Percentiles rank a stretch among this genome's conserved stretches.
These are phyloP conservation scores for Pyrocephalus nanus DNA, from an alignment of 2,797 vertebrate species.

Conservation along the genomic window DNA sequence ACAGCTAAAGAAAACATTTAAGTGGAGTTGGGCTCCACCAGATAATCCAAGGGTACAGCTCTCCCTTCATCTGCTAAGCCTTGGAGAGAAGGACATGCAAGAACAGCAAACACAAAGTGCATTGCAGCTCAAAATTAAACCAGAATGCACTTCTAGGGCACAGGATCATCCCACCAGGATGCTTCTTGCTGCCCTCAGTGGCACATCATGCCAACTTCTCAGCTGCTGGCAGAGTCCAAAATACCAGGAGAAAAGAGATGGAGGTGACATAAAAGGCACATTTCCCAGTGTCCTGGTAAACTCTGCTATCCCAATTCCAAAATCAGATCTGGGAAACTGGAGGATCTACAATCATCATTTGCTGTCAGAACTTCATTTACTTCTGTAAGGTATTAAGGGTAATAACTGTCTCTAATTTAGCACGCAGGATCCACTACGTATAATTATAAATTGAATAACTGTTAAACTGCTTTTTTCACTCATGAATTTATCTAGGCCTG, in stretches of 20 bases:
- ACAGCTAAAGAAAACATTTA: neutral
- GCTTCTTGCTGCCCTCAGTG: neutral
- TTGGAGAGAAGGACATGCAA: neutral
- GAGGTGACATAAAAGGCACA: neutral
- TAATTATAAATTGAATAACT: neutral
- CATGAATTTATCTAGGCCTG: neutral
- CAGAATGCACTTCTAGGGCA: neutral
- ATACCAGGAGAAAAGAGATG: neutral
- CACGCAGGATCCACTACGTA: neutral
- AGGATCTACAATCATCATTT: neutral
- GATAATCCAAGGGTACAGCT: neutral
- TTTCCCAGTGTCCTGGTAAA: neutral
- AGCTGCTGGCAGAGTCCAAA: neutral
- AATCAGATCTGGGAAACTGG: neutral
- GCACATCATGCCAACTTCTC: too few species aligned
- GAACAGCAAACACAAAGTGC: neutral
- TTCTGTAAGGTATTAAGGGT: neutral
- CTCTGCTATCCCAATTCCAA: neutral
- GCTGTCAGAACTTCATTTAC: neutral
- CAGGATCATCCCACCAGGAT: neutral
- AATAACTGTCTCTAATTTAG: neutral
- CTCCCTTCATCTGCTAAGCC: neutral
- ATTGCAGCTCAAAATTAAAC: neutral
- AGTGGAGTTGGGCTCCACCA: neutral
- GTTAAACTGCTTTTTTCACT: neutral